Evolutionary conservation across 2,797 vertebrate genomes (phyloP).

Genomic region (Tapirus indicus): DNA sequence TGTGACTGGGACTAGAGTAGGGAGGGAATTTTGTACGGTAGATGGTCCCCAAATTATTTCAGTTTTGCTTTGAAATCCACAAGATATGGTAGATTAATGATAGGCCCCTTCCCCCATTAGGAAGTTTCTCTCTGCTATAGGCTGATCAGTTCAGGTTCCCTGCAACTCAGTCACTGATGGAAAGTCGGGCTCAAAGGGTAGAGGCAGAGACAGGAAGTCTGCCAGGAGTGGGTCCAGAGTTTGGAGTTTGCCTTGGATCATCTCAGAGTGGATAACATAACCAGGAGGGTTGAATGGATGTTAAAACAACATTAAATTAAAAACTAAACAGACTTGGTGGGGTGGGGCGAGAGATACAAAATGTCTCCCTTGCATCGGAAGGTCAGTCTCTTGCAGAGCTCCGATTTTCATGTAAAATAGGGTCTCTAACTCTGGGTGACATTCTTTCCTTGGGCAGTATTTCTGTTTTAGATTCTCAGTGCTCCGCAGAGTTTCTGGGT

Average conservation of each 20-base stretch:
- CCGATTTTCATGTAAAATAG: not conserved
- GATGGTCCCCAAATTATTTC: not conserved
- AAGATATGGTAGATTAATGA: not conserved
- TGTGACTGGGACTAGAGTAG: not conserved
- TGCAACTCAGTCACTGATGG: not conserved
- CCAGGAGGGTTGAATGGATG: not conserved
- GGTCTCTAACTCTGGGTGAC: not conserved
- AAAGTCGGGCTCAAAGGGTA: not conserved
- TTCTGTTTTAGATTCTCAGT: conserved; percentile 54
- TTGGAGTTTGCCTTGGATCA: conserved; percentile 51
- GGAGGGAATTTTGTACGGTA: not conserved
- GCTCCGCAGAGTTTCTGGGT: not conserved
- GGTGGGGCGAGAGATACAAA: not conserved
- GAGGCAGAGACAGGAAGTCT: conserved; percentile 7
- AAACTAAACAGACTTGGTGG: not conserved
- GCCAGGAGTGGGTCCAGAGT: not conserved
- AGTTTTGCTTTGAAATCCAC: not conserved
- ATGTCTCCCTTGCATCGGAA: not conserved
- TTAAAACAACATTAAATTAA: conserved; percentile 11
- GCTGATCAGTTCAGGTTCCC: not conserved
- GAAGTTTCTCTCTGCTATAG: not conserved
- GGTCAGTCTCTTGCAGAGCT: not conserved
- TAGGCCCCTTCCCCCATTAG: not conserved
- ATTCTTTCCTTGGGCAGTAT: not conserved
- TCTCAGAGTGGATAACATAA: not conserved